Percentiles rank a stretch among this genome's conserved stretches.
Conservation (phyloP, 2,113 vertebrate genomes). For the Ammospiza caudacuta region DNA sequence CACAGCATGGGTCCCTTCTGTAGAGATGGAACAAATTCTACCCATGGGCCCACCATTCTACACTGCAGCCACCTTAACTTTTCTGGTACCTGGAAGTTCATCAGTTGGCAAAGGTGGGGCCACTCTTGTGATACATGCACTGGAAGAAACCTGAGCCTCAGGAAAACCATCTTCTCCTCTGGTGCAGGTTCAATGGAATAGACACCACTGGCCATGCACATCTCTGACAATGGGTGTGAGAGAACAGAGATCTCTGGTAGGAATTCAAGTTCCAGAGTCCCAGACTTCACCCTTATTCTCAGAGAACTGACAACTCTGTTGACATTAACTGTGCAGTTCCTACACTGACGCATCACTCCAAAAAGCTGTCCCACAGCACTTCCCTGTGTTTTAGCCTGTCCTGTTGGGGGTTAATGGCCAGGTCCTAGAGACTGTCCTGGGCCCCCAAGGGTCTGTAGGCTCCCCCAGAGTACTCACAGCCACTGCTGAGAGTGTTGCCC, state of each 20-base stretch:
- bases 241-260: neutral
- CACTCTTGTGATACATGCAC: neutral
- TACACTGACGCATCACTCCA: accelerated
- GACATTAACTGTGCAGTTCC: neutral
- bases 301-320: neutral
- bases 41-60: neutral
- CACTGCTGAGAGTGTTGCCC: slow-evolving; percentile 81
- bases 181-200: neutral
- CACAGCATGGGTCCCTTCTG: neutral
- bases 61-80: neutral
- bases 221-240: neutral
- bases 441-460: neutral
- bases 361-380: neutral
- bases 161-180: neutral
- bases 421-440: accelerated
- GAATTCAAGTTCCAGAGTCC: neutral
- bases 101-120: neutral
- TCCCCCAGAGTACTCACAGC: slow-evolving; percentile 31
- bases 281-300: accelerated
- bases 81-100: neutral
- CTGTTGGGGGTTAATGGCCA: too few species aligned
- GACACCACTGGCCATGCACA: neutral
- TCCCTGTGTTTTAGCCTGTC: neutral
- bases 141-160: neutral
- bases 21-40: neutral